Percentiles rank a stretch among this genome's conserved stretches.
phyloP scores from a whole-genome alignment of 2,797 vertebrate genomes.

The Rhinichthys osculus region DNA sequence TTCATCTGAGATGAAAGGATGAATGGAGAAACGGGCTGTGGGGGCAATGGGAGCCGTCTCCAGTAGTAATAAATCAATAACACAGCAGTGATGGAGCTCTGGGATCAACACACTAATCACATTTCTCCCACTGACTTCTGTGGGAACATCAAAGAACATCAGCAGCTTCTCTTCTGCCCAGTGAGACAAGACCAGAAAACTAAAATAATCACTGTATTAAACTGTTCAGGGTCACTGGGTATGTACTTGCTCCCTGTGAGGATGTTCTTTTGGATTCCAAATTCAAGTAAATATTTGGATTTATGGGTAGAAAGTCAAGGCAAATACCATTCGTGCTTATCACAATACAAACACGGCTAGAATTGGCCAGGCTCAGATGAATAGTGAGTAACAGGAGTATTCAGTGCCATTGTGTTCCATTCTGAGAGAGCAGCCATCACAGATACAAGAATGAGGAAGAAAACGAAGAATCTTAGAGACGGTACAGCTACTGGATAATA shows the following conservation, averaged over 20 bases:
- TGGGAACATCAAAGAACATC: neutral
- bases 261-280: slow-evolving; percentile 12
- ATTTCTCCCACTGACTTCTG: neutral
- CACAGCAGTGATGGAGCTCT: neutral
- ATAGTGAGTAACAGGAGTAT: slow-evolving; percentile 13
- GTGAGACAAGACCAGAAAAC: neutral
- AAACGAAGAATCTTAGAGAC: slow-evolving; percentile 14
- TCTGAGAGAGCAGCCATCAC: neutral
- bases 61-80: slow-evolving; percentile 10
- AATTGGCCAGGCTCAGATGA: slow-evolving; percentile 30
- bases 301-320: slow-evolving; percentile 1
- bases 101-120: slow-evolving; percentile 1
- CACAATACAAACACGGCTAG: neutral
- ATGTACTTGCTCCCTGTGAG: neutral
- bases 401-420: slow-evolving; percentile 36
- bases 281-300: slow-evolving; percentile 15
- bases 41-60: neutral
- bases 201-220: neutral
- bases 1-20: slow-evolving; percentile 18
- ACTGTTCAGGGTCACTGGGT: neutral
- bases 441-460: slow-evolving; percentile 29
- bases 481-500: neutral
- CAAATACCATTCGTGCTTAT: neutral
- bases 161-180: neutral
- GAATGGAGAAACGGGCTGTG: neutral